Conservation (phyloP, 1,140 invertebrate genomes). For the Drosophila saltans region DNA sequence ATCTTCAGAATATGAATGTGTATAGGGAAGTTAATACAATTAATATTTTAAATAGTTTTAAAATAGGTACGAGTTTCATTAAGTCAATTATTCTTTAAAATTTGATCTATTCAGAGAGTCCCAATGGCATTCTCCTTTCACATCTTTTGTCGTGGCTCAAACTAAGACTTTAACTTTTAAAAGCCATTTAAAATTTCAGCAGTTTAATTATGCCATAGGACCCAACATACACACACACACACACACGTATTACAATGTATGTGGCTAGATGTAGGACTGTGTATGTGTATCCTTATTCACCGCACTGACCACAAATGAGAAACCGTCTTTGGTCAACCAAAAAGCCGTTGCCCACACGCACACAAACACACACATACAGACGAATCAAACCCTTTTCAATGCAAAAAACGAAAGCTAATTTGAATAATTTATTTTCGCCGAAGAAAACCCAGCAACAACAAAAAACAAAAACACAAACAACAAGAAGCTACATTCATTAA, state of each 20-base stretch:
- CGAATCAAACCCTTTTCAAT: conserved; percentile 63
- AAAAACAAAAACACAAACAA: conserved; percentile 10
- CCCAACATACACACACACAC: conserved; percentile 3
- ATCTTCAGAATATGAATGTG: too few species aligned
- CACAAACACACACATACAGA: neutral
- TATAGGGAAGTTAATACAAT: too few species aligned
- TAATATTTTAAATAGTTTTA: too few species aligned
- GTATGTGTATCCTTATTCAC: neutral
- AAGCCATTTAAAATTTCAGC: conserved; percentile 29
- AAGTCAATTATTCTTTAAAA: too few species aligned
- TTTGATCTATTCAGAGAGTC: neutral
- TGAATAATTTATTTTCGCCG: conserved; percentile 58
- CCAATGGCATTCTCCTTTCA: neutral
- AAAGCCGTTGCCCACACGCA: conserved; percentile 24
- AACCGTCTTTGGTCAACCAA: conserved; percentile 53
- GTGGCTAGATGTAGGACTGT: neutral
- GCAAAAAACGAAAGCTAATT: conserved; percentile 61
- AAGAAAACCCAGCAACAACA: conserved; percentile 4
- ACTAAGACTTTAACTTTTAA: conserved; percentile 17
- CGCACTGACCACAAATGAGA: conserved; percentile 47
- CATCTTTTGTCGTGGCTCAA: neutral
- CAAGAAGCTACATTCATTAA: conserved; percentile 41
- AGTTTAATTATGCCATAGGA: conserved; percentile 39
- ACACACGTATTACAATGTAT: conserved; percentile 1
- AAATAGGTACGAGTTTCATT: too few species aligned